Evolutionary conservation across 1,140 invertebrate species (phyloP).

Genomic region (Drosophila mayri): DNA sequence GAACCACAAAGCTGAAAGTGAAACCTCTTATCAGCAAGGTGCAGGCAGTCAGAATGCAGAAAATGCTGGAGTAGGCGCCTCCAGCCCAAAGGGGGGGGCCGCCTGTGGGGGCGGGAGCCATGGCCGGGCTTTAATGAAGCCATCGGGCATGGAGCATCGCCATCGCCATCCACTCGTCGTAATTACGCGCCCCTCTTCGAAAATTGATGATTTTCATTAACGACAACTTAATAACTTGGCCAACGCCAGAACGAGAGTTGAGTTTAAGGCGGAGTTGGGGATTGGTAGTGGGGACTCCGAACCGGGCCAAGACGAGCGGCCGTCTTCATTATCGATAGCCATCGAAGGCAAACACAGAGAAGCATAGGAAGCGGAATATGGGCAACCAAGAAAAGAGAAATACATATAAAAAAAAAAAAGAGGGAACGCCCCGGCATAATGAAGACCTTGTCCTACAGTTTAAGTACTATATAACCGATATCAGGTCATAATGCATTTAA

Average conservation of each 20-base stretch:
- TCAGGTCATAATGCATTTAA: not conserved
- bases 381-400: not conserved
- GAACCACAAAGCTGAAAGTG: slow-evolving; percentile 40
- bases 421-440: slow-evolving; percentile 6
- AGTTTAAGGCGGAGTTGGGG: slow-evolving; percentile 1
- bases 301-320: slow-evolving; percentile 21
- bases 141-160: slow-evolving; percentile 28
- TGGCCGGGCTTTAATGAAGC: slow-evolving; percentile 45
- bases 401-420: not conserved
- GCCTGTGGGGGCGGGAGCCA: not conserved
- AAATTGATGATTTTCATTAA: slow-evolving; percentile 81
- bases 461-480: not conserved
- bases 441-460: not conserved
- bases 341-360: slow-evolving; percentile 30
- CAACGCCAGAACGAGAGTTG: slow-evolving; percentile 62
- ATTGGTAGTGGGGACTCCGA: slow-evolving; percentile 8
- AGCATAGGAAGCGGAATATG: not conserved
- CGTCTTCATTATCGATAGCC: slow-evolving; percentile 53
- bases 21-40: slow-evolving; percentile 49
- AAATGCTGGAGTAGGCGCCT: slow-evolving; percentile 39
- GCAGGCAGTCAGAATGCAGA: slow-evolving; percentile 41
- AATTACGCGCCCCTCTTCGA: slow-evolving; percentile 60
- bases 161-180: slow-evolving; percentile 34
- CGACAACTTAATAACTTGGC: slow-evolving; percentile 78
- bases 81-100: not conserved